These are phyloP conservation scores for Centropus unirufus DNA, from an alignment of 2,113 vertebrate species.

Conservation along the genomic window DNA sequence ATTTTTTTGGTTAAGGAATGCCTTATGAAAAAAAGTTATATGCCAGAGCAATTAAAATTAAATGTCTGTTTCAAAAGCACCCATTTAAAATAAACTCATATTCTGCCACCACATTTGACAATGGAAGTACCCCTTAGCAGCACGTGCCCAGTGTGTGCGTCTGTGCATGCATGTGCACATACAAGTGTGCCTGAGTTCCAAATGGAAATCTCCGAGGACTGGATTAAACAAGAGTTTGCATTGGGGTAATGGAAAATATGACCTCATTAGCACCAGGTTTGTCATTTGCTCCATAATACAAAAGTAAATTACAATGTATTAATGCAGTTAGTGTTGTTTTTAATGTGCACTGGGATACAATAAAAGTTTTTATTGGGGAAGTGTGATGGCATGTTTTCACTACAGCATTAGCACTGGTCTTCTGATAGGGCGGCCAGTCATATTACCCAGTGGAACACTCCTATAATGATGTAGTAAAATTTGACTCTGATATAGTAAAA, in stretches of 20 bases:
- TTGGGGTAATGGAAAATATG: constrained; percentile 80
- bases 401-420: constrained; percentile 59
- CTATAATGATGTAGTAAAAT: constrained; percentile 85
- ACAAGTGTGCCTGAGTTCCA: not conserved
- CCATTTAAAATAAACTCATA: not conserved
- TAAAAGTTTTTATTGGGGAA: constrained; percentile 85
- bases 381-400: constrained; percentile 75
- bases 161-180: not conserved
- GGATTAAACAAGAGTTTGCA: constrained; percentile 68
- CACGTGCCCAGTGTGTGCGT: not conserved
- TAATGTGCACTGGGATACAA: constrained; percentile 77
- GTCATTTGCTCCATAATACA: constrained; percentile 78
- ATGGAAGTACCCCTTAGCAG: not conserved
- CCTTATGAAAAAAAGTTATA: not conserved
- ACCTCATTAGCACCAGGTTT: constrained; percentile 81
- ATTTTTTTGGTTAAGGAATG: not conserved
- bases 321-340: constrained; percentile 80
- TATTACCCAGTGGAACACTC: constrained; percentile 72
- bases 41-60: constrained; percentile 20
- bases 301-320: constrained; percentile 83
- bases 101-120: not conserved
- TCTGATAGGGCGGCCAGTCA: constrained; percentile 72
- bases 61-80: not conserved
- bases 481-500: constrained; percentile 87
- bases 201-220: constrained; percentile 48